phyloP scores from a whole-genome alignment of 2,113 vertebrate species.

The Pipra filicauda region DNA sequence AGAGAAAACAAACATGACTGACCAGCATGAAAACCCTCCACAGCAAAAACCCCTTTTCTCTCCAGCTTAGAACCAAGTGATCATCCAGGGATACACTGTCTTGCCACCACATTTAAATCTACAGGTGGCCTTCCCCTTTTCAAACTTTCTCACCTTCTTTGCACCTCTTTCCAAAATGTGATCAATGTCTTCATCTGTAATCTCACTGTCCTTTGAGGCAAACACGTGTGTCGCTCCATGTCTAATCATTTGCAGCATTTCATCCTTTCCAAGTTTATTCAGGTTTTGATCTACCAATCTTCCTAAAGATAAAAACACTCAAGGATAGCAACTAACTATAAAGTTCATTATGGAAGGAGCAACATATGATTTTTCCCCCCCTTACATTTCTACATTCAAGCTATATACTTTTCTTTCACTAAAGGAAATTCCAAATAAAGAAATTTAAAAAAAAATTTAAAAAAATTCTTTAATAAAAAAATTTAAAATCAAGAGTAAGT shows the following conservation, averaged over 20 bases:
- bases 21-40: not conserved
- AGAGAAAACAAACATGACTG: not conserved
- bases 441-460: too few species aligned
- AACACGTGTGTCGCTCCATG: slow-evolving; percentile 97
- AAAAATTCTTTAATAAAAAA: too few species aligned
- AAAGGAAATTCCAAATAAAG: not conserved
- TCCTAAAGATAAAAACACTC: slow-evolving; percentile 70
- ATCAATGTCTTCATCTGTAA: slow-evolving; percentile 96
- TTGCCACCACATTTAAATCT: not conserved
- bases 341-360: not conserved
- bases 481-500: not conserved
- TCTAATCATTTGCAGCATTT: slow-evolving; percentile 98
- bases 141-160: slow-evolving; percentile 82
- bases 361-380: not conserved
- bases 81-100: not conserved
- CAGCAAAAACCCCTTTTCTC: not conserved
- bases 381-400: not conserved
- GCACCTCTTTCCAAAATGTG: slow-evolving; percentile 94
- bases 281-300: slow-evolving; percentile 94
- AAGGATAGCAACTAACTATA: not conserved
- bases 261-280: slow-evolving; percentile 97
- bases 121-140: not conserved
- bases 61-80: not conserved
- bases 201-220: slow-evolving; percentile 97
- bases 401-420: not conserved